These are phyloP conservation scores for Neotoma lepida DNA, from an alignment of 2,113 vertebrate genomes.

Conservation along the genomic window DNA sequence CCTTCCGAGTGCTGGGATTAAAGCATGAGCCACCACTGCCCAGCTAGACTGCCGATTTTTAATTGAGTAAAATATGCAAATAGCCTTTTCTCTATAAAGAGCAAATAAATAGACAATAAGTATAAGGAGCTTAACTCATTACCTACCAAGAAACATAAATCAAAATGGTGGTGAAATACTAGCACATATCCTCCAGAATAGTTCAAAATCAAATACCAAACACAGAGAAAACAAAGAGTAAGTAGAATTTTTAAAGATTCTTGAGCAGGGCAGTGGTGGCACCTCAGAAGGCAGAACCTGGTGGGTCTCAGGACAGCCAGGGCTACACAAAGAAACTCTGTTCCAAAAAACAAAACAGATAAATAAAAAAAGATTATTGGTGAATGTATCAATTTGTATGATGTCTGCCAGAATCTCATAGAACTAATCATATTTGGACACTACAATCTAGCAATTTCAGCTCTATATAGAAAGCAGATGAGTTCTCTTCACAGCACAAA, in stretches of 20 bases:
- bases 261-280: no score
- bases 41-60: not conserved
- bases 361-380: not conserved
- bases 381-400: not conserved
- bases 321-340: not conserved
- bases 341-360: not conserved
- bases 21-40: not conserved
- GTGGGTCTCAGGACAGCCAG: not conserved
- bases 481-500: not conserved
- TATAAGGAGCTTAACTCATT: not conserved
- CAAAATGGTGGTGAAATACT: not conserved
- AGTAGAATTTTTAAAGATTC: not conserved
- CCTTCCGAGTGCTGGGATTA: not conserved
- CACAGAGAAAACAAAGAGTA: not conserved
- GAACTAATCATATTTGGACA: not conserved
- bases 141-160: not conserved
- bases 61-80: not conserved
- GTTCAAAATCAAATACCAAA: constrained; percentile 10
- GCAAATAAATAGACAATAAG: not conserved
- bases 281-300: not conserved
- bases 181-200: not conserved
- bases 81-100: not conserved
- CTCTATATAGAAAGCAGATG: not conserved
- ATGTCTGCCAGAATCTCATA: not conserved
- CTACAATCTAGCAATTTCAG: not conserved